A percentile compares a stretch with the other conserved stretches of the same genome.
Conservation (phyloP, 2,888 invertebrate genomes). For the Craniophora ligustri region DNA sequence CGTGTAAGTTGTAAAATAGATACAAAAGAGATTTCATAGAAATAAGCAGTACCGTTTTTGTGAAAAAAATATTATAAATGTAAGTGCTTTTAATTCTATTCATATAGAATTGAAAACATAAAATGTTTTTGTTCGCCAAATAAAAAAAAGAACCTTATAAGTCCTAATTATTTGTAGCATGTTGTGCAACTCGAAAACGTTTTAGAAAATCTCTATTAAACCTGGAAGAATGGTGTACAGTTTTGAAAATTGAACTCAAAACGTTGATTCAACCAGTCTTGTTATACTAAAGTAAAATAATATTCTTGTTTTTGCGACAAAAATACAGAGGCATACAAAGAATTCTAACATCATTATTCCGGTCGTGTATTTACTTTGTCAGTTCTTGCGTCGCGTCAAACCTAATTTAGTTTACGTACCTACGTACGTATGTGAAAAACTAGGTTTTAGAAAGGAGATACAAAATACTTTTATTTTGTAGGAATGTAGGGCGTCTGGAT, state of each 20-base stretch:
- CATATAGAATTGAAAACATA: too few relatives aligned
- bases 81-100: too few relatives aligned
- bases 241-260: too few relatives aligned
- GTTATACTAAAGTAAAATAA: neutral
- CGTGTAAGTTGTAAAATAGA: conserved; percentile 1
- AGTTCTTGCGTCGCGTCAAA: neutral
- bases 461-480: neutral
- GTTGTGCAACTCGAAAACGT: neutral
- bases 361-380: neutral
- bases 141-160: neutral
- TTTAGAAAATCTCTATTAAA: neutral
- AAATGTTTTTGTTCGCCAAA: too few relatives aligned
- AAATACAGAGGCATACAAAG: neutral
- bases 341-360: conserved; percentile 3
- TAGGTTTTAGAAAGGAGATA: neutral
- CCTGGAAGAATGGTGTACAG: neutral
- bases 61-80: too few relatives aligned
- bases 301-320: neutral
- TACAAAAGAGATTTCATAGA: too few relatives aligned
- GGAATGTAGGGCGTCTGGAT: neutral
- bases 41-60: too few relatives aligned
- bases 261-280: too few relatives aligned
- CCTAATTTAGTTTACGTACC: conserved; percentile 5
- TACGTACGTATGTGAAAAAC: neutral
- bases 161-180: neutral